Conservation (phyloP, 2,888 invertebrate species). For the Orthosia gracilis region DNA sequence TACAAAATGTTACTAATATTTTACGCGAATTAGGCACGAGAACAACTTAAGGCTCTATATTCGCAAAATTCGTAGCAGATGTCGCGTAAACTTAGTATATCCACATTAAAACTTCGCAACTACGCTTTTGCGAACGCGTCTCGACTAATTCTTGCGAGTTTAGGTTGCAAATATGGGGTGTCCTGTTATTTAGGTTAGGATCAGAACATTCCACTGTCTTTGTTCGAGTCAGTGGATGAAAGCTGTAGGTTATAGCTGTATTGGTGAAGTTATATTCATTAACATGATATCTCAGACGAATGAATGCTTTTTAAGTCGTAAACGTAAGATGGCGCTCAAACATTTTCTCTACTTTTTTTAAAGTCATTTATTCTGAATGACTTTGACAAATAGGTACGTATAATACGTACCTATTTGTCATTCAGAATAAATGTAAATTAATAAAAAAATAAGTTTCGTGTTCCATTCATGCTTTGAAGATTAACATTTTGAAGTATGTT, state of each 20-base stretch:
- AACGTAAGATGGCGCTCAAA: slow-evolving; percentile 52
- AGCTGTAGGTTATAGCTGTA: slow-evolving; percentile 16
- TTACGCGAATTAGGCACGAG: slow-evolving; percentile 15
- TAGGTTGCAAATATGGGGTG: slow-evolving; percentile 29
- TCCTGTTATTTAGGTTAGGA: slow-evolving; percentile 50
- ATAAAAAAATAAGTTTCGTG: slow-evolving; percentile 41
- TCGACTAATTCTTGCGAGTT: slow-evolving; percentile 30
- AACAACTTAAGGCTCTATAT: slow-evolving; percentile 6
- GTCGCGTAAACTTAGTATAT: slow-evolving; percentile 33
- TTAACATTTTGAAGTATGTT: slow-evolving; percentile 51
- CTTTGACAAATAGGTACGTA: slow-evolving; percentile 29
- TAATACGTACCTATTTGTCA: too few species aligned
- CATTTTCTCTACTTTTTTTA: slow-evolving; percentile 50
- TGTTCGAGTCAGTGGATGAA: slow-evolving; percentile 35
- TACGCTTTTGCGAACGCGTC: slow-evolving; percentile 37
- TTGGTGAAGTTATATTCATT: neutral
- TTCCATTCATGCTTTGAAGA: slow-evolving; percentile 53
- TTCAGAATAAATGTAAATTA: too few species aligned
- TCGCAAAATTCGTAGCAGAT: slow-evolving; percentile 22
- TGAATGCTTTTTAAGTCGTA: slow-evolving; percentile 48
- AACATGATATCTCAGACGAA: slow-evolving; percentile 43
- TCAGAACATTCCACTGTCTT: slow-evolving; percentile 37
- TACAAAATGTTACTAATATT: neutral
- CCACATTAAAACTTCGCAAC: slow-evolving; percentile 46
- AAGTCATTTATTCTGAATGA: slow-evolving; percentile 60